phyloP scores from a whole-genome alignment of 2,888 invertebrate genomes.

The Belgica antarctica region DNA sequence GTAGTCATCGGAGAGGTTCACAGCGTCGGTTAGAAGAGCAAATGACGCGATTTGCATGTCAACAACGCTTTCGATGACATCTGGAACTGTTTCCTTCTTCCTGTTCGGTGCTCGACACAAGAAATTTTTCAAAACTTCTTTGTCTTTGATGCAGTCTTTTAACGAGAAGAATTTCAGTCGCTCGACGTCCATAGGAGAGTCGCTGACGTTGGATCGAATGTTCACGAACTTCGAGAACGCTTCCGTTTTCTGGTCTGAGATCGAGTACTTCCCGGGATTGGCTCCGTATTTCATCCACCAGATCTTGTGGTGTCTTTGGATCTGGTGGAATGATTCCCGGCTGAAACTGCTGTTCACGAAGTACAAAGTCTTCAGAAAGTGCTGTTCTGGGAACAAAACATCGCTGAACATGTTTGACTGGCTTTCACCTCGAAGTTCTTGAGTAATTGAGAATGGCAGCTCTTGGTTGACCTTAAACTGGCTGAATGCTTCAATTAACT shows the following conservation, averaged over 20 bases:
- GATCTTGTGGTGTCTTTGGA: slow-evolving; percentile 42
- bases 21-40: slow-evolving; percentile 19
- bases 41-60: slow-evolving; percentile 27
- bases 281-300: slow-evolving; percentile 38
- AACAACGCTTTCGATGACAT: slow-evolving; percentile 11
- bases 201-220: background rate
- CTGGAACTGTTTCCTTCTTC: slow-evolving; percentile 30
- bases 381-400: slow-evolving; percentile 13
- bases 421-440: slow-evolving; percentile 4
- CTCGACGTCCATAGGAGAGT: background rate
- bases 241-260: slow-evolving; percentile 29
- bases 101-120: background rate
- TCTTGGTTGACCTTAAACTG: slow-evolving; percentile 13
- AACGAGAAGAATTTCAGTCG: background rate
- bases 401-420: background rate
- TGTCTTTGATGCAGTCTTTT: slow-evolving; percentile 8
- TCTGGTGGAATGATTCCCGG: slow-evolving; percentile 22
- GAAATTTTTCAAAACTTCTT: background rate
- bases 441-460: slow-evolving; percentile 36
- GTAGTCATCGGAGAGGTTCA: background rate
- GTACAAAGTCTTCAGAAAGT: slow-evolving; percentile 23
- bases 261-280: slow-evolving; percentile 31
- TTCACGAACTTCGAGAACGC: background rate
- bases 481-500: background rate
- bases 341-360: slow-evolving; percentile 33